Percentiles rank a stretch among this genome's conserved stretches.
phyloP scores from a whole-genome alignment of 2,797 vertebrate genomes.

The Syngnathus rostellatus region DNA sequence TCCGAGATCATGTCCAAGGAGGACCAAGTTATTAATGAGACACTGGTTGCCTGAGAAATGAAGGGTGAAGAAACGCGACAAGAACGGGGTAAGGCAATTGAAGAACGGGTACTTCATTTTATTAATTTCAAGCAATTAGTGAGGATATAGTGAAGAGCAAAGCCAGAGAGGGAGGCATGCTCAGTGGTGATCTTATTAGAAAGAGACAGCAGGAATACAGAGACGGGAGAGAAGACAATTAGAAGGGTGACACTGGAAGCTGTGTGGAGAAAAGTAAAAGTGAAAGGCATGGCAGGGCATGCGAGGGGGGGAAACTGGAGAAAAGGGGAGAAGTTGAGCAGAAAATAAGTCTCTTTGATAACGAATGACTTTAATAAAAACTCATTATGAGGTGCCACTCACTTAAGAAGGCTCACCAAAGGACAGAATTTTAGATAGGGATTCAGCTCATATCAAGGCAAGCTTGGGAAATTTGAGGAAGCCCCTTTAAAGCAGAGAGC shows the following conservation, averaged over 20 bases:
- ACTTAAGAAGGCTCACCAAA: not conserved
- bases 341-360: conserved; percentile 4
- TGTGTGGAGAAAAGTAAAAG: not conserved
- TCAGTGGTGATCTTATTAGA: conserved; percentile 55
- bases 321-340: conserved; percentile 1
- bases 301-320: conserved; percentile 17
- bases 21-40: conserved; percentile 18
- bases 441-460: conserved; percentile 12
- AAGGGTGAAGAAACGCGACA: conserved; percentile 12
- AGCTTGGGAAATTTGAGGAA: conserved; percentile 17
- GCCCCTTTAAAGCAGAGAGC: conserved; percentile 18
- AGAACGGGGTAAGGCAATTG: conserved; percentile 2
- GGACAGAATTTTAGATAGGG: conserved; percentile 10
- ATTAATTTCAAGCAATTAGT: conserved; percentile 51
- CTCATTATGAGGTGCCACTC: conserved; percentile 1
- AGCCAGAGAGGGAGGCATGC: conserved; percentile 36
- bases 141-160: conserved; percentile 31
- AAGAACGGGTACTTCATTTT: conserved; percentile 41
- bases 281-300: not conserved
- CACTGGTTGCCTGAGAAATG: conserved; percentile 12
- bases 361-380: not conserved
- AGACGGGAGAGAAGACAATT: conserved; percentile 13
- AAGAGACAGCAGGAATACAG: conserved; percentile 36
- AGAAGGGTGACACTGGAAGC: not conserved
- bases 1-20: conserved; percentile 11